Base-by-base conservation (phyloP, 2,797 vertebrate species). In the Malurus splendens region DNA sequence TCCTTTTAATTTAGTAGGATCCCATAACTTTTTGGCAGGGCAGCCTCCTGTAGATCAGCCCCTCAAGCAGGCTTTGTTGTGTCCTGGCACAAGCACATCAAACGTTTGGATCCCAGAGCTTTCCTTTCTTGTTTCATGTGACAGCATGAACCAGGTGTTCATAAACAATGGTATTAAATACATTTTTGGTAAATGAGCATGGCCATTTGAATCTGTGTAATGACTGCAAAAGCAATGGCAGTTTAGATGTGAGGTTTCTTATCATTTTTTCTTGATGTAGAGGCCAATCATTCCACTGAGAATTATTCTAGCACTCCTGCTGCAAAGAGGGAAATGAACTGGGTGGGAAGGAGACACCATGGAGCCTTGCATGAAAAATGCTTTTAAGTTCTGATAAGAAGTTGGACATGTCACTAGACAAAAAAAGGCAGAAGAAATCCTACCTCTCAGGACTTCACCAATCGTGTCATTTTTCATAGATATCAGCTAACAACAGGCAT, bases 361-460 rank as follows among this genome's bases (percentile, higher is more conserved):
- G 2, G 32, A 84, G 28, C 42, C 55, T 50, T 77, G 23, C 18
- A n/a, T 24, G 20, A 44, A 67, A 93, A 68, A 18, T 28, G 12
- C 22, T 54, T 4, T 72, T 77, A 48, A 62, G 9, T 60, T 65
- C 51, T 61, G 32, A 76, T 73, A 41, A 59, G 39, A 74, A 70
- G 14, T 28, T 50, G 45, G 32, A 41, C 5, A 2, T 24, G 22
- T 73, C 45, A 27, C 45, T 73, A 57, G 24, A 42, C 12, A 48
- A 70, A 86, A 90, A 90, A 86, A 64, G 15, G 19, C n/a, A 79
- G 79, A 71, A 78, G 66, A 68, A 89, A 93, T 75, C 28, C 51
- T 71, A 27, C 60, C 64, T 82, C 36, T 82, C 44, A 56, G 45
- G 18, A 42, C 41, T 79, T 78, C 36, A 27, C 48, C 27, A 56